A percentile compares a stretch with the other conserved stretches of the same genome.
These are phyloP conservation scores for Neosalanx taihuensis DNA, from an alignment of 2,797 vertebrate genomes.

Conservation along the genomic window DNA sequence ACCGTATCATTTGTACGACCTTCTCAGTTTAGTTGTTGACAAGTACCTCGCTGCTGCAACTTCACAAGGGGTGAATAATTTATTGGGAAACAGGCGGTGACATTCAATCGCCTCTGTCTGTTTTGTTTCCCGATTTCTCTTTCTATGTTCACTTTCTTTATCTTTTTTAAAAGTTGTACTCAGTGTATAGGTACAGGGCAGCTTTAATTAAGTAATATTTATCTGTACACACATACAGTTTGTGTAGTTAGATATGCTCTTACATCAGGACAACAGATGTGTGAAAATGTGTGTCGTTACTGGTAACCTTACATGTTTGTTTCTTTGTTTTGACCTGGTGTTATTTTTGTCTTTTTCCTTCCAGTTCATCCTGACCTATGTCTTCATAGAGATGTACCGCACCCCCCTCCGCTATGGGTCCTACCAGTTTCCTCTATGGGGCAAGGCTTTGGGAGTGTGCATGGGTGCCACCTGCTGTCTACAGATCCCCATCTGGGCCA, in stretches of 20 bases:
- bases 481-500: slow-evolving; percentile 81
- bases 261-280: neutral
- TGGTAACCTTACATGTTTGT: neutral
- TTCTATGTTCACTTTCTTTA: slow-evolving; percentile 6
- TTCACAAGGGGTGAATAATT: slow-evolving; percentile 53
- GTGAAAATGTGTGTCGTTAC: neutral
- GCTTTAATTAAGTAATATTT: neutral
- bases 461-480: slow-evolving; percentile 76
- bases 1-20: neutral
- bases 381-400: slow-evolving; percentile 82
- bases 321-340: neutral
- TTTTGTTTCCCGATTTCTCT: slow-evolving; percentile 21
- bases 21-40: slow-evolving; percentile 10
- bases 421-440: slow-evolving; percentile 78
- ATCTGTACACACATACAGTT: neutral
- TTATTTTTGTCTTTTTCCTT: slow-evolving; percentile 18
- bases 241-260: neutral
- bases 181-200: neutral
- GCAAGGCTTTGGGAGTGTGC: slow-evolving; percentile 77
- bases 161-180: neutral
- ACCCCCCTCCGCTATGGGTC: slow-evolving; percentile 70
- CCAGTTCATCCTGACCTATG: slow-evolving; percentile 79
- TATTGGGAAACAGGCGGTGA: slow-evolving; percentile 35
- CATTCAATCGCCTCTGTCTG: slow-evolving; percentile 39
- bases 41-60: slow-evolving; percentile 17